Base-by-base conservation (phyloP, 2,113 vertebrate genomes). In the Onychostruthus taczanowskii region DNA sequence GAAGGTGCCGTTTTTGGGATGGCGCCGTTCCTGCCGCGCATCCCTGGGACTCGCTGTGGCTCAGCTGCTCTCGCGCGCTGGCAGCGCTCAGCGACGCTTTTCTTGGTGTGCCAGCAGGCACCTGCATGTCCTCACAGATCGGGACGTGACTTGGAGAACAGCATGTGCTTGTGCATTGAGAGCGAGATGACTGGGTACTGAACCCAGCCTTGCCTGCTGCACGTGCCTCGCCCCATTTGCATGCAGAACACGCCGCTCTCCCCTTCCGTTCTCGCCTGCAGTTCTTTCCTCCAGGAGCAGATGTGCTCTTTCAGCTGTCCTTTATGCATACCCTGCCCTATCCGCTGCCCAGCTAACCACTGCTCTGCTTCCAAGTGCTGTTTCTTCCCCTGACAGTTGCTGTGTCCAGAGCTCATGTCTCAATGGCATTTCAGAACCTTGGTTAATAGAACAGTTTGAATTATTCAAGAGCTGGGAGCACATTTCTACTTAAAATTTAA, bases 401-500 rank as follows among this genome's bases (percentile, higher is more conserved):
- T 93, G 70, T 76, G 92, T 95, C 95, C 93, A 90, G 69, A 61
- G 82, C 82, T 91, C 5, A 0, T 79, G 82, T 79, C 94, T 94
- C 47, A 0, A 30, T 95, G 93, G 79, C 67, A 64, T 95, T 96
- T 95, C 87, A 96, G 92, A 92, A 83, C 93, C 77, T 93, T 90
- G 92, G 90, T 95, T 94, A 90, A 96, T 92, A 94, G 92, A 95
- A 55, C 85, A 33, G 53, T 85, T 77, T 97, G 84, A 97, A 97
- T 97, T 97, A 97, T 97, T 96, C 85, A 97, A 86, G 63, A 91
- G 61, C 70, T 77, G 93, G 89, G 89, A 95, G 83, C 22, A 3
- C 77, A 58, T 95, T 97, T 97, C 96, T 97, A 53, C 93, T 97
- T 96, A 97, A 97, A 97, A 88, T 96, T 97, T 97, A 94, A 97